These are phyloP conservation scores for Acanthoscelides obtectus DNA, from an alignment of 2,888 invertebrate genomes.

Conservation along the genomic window DNA sequence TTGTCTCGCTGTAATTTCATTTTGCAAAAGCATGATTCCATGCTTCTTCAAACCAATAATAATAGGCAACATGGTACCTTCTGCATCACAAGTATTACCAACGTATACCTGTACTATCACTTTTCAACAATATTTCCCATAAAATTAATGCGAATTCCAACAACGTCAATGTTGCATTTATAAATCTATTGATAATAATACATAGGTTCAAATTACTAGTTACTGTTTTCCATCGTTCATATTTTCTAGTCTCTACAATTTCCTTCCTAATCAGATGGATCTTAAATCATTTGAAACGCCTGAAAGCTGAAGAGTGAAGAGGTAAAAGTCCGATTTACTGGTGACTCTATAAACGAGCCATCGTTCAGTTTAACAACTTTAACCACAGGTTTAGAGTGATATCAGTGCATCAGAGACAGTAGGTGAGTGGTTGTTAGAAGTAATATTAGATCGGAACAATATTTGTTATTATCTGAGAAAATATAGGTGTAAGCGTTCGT, in stretches of 20 bases:
- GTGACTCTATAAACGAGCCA: neutral
- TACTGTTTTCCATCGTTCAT: neutral
- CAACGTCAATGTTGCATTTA: neutral
- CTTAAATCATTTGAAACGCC: neutral
- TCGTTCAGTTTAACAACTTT: neutral
- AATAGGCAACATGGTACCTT: neutral
- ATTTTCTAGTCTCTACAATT: neutral
- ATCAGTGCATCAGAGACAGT: neutral
- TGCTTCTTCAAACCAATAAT: neutral
- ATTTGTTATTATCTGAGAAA: too few relatives aligned
- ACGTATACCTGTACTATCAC: neutral
- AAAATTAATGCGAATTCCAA: neutral
- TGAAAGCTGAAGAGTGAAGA: neutral
- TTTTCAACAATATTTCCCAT: neutral
- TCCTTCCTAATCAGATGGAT: neutral
- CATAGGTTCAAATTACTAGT: neutral
- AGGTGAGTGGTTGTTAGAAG: neutral
- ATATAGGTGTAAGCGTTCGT: too few relatives aligned
- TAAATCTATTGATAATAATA: neutral
- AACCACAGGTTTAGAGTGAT: neutral
- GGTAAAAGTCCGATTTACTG: neutral
- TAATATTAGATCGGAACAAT: neutral
- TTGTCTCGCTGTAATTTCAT: too few relatives aligned
- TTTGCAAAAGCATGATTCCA: neutral
- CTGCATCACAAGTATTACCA: neutral